These are phyloP conservation scores for Ellobius talpinus DNA, from an alignment of 2,113 vertebrate genomes.

Conservation along the genomic window DNA sequence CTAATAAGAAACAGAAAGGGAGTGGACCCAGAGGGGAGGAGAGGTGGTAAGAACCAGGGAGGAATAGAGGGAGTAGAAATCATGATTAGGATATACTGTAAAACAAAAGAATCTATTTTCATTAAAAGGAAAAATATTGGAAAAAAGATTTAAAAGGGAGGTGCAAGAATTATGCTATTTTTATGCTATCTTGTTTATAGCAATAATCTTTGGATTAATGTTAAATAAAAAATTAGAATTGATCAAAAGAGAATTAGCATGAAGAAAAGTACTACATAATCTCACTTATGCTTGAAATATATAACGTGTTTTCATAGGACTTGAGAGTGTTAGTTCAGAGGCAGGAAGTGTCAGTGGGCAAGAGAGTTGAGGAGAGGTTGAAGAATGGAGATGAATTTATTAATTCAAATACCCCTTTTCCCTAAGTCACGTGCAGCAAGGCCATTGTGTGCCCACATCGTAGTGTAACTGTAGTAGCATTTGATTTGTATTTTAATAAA, in stretches of 20 bases:
- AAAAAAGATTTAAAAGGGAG: background rate
- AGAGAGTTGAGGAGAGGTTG: too few species aligned
- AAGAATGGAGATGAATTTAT: background rate
- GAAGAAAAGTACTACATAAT: background rate
- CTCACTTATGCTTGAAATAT: background rate
- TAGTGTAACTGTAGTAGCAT: too few species aligned
- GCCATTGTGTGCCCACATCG: background rate
- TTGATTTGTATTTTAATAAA: too few species aligned
- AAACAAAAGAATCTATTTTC: background rate
- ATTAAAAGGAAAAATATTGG: background rate
- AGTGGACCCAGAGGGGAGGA: too few species aligned
- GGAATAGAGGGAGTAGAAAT: background rate
- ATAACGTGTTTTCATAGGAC: background rate
- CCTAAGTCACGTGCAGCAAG: background rate
- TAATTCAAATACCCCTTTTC: background rate
- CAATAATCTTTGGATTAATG: background rate
- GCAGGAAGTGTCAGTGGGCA: too few species aligned
- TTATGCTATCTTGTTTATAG: background rate
- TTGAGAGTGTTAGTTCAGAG: background rate
- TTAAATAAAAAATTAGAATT: background rate
- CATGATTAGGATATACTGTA: background rate
- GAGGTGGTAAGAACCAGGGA: too few species aligned
- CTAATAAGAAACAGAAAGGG: background rate
- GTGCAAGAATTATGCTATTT: background rate
- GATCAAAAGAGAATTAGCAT: constrained; percentile 16